Conservation (phyloP, 2,113 vertebrate species). For the Tetrax tetrax region DNA sequence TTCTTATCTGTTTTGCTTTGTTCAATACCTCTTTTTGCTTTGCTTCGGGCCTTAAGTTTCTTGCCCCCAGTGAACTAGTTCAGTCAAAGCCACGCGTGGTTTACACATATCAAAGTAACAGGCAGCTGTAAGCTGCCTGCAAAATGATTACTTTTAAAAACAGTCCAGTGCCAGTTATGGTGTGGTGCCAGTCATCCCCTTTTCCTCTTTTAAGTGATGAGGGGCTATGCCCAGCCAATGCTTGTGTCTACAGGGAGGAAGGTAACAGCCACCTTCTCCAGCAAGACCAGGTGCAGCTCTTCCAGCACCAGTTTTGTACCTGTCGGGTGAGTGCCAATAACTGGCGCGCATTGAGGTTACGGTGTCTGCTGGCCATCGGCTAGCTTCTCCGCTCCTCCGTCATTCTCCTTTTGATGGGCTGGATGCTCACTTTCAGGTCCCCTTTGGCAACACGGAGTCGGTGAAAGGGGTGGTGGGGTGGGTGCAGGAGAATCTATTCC, state of each 20-base stretch:
- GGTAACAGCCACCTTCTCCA: background rate
- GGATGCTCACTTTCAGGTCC: background rate
- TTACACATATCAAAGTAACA: background rate
- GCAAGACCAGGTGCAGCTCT: background rate
- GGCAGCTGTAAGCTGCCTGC: background rate
- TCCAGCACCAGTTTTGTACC: background rate
- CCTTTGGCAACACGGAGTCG: background rate
- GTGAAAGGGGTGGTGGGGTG: background rate
- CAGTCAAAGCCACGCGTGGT: background rate
- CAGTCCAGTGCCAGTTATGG: background rate
- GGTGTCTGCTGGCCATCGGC: background rate
- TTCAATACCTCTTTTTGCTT: background rate
- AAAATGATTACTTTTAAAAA: background rate
- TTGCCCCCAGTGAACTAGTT: background rate
- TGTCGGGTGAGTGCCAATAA: rapidly evolving
- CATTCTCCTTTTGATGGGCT: background rate
- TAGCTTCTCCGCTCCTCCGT: background rate
- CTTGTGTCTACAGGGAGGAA: background rate
- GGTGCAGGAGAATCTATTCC: background rate
- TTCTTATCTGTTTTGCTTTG: background rate
- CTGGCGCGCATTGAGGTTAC: background rate
- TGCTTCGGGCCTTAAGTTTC: background rate
- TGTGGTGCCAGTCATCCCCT: background rate
- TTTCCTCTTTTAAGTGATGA: background rate
- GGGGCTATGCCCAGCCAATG: rapidly evolving